Percentiles rank a stretch among this genome's conserved stretches.
phyloP scores from a whole-genome alignment of 2,113 vertebrate species.

The Hippocampus guttulatus region DNA sequence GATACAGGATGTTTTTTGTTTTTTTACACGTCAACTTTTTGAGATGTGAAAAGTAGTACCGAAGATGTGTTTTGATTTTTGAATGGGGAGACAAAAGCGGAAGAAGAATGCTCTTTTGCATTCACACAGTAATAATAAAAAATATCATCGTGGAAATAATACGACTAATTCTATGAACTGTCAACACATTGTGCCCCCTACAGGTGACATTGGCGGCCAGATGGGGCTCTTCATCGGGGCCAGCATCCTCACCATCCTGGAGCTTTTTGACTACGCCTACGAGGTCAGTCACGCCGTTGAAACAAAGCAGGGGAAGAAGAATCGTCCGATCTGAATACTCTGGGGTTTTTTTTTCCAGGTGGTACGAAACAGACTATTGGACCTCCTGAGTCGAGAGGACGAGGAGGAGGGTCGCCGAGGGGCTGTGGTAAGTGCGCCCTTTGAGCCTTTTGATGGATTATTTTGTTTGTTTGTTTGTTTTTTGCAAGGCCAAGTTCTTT shows the following conservation, averaged over 20 bases:
- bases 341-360: slow-evolving; percentile 74
- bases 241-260: slow-evolving; percentile 96
- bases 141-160: background rate
- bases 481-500: too few relatives aligned
- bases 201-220: slow-evolving; percentile 97
- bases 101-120: background rate
- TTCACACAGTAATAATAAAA: background rate
- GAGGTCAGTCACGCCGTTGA: slow-evolving; percentile 77
- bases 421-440: slow-evolving; percentile 82
- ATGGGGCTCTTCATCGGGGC: slow-evolving; percentile 98
- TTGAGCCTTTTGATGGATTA: background rate
- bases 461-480: too few relatives aligned
- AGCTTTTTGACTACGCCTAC: slow-evolving; percentile 97
- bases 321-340: background rate
- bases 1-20: too few relatives aligned
- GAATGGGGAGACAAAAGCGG: too few relatives aligned
- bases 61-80: too few relatives aligned
- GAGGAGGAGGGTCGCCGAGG: slow-evolving; percentile 92
- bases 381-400: slow-evolving; percentile 88
- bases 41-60: too few relatives aligned
- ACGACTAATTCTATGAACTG: background rate
- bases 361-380: slow-evolving; percentile 89
- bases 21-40: too few relatives aligned
- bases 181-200: background rate
- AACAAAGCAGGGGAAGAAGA: background rate